These are phyloP conservation scores for Tenthredo distinguenda DNA, from an alignment of 2,888 invertebrate species.

Conservation along the genomic window DNA sequence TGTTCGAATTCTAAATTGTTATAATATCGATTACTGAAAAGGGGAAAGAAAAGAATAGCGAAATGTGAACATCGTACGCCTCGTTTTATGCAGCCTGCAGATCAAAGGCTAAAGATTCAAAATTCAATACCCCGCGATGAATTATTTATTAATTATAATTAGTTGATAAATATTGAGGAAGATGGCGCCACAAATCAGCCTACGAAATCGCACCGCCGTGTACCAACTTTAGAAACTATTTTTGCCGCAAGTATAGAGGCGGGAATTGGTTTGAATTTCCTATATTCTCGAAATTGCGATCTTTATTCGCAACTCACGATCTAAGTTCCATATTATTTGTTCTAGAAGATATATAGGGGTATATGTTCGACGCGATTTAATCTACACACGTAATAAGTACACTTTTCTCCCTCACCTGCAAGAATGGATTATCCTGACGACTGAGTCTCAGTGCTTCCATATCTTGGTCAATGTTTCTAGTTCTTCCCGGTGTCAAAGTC, in stretches of 20 bases:
- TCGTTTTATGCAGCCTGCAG: not conserved
- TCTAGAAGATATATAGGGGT: too few relatives aligned
- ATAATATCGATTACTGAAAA: too few relatives aligned
- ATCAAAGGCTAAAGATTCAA: not conserved
- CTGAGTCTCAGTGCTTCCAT: conserved; percentile 91
- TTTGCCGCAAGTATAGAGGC: not conserved
- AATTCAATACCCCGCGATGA: not conserved
- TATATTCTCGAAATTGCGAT: not conserved
- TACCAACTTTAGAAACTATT: not conserved
- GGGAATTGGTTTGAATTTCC: not conserved
- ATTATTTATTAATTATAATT: not conserved
- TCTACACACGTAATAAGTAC: not conserved
- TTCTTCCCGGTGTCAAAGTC: conserved; percentile 86
- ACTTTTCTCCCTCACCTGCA: conserved; percentile 81
- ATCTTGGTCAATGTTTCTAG: conserved; percentile 90
- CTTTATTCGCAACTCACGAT: too few relatives aligned
- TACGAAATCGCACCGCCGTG: not conserved
- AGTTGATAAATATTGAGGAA: not conserved
- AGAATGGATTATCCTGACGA: conserved; percentile 91
- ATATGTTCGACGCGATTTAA: too few relatives aligned
- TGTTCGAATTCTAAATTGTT: too few relatives aligned
- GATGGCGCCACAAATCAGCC: conserved; percentile 7
- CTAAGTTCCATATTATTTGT: too few relatives aligned
- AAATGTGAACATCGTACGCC: not conserved
- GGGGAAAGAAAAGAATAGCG: too few relatives aligned